A percentile compares a stretch with the other conserved stretches of the same genome.
phyloP scores from a whole-genome alignment of 1,140 invertebrate genomes.

The Phymastichus coffea region DNA sequence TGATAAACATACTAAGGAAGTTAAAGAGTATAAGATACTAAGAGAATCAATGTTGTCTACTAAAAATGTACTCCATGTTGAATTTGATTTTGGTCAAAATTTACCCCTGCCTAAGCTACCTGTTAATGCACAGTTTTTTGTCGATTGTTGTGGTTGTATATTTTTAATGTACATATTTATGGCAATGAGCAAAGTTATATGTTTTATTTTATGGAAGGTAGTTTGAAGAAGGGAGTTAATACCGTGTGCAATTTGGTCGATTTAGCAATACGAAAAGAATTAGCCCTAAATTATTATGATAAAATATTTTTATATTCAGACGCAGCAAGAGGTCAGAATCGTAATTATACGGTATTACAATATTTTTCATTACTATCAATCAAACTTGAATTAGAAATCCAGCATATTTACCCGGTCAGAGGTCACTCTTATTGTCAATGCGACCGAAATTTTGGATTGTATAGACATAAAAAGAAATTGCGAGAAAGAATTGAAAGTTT shows the following conservation, averaged over 20 bases:
- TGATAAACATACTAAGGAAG: not conserved
- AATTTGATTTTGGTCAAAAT: not conserved
- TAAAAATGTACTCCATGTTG: not conserved
- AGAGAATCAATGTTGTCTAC: not conserved
- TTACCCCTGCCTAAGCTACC: too few species aligned
- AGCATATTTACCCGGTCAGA: not conserved
- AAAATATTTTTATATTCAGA: not conserved
- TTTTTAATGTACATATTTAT: too few species aligned
- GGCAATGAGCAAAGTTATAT: too few species aligned
- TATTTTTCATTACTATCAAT: not conserved
- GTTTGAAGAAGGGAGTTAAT: not conserved
- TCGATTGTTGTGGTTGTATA: too few species aligned
- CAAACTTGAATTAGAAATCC: not conserved
- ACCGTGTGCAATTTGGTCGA: not conserved
- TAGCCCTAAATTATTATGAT: not conserved
- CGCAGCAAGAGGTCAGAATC: not conserved
- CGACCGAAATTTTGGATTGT: too few species aligned
- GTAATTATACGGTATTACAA: not conserved
- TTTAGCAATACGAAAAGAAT: not conserved
- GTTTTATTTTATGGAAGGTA: not conserved
- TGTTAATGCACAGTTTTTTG: too few species aligned
- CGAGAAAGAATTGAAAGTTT: not conserved
- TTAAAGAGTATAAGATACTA: not conserved
- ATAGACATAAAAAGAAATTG: not conserved
- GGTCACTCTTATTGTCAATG: too few species aligned